Evolutionary conservation across 2,797 vertebrate genomes (phyloP), one percentile per base, ranked within the genome.

Genomic region (Hyperoplus lanceolatus): DNA sequence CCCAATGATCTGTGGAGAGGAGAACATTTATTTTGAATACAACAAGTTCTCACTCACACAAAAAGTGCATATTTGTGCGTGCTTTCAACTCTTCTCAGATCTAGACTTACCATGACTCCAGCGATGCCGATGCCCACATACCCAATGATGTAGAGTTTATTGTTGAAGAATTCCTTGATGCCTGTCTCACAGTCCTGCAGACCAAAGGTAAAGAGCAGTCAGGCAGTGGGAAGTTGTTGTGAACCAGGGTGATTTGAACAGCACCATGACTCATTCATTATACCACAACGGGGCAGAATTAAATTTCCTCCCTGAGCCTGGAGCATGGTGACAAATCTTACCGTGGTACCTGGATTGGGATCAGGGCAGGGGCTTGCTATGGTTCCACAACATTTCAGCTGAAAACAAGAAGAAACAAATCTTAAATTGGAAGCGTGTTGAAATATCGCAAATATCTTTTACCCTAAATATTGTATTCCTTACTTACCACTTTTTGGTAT

Each of bases 61-160:
- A 9, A 36, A 41, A 41, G 0, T 2, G 0, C 3, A 5, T 50
- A 6, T 46, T 2, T 29, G 9, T 43, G 38, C 53, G 6, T 39
- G 18, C 62, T 69, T 61, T 16, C 6, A 18, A n/a, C 18, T 68
- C 42, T 18, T 73, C 12, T 51, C 43, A 11, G 36, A 48, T 50
- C 12, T 39, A 9, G 8, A 93, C 96, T 98, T 89, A 99, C 98
- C 96, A 98, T 98, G 81, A 97, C 92, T 82, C 97, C 97, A 56
- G 98, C 97, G 60, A 99, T 97, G 91, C 96, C 96, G 61, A 99
- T 96, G 75, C 97, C 98, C 72, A 97, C 96, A 56, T 97, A 98
- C 79, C 97, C 98, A 8, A 99, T 93, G 88, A 99, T 96, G 85
- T 95, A 96, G 77, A 99, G 97, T 66, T 96, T 96, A 81, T 80